Evolutionary conservation across 1,140 invertebrate genomes (phyloP).

Genomic region (Pristionchus pacificus): DNA sequence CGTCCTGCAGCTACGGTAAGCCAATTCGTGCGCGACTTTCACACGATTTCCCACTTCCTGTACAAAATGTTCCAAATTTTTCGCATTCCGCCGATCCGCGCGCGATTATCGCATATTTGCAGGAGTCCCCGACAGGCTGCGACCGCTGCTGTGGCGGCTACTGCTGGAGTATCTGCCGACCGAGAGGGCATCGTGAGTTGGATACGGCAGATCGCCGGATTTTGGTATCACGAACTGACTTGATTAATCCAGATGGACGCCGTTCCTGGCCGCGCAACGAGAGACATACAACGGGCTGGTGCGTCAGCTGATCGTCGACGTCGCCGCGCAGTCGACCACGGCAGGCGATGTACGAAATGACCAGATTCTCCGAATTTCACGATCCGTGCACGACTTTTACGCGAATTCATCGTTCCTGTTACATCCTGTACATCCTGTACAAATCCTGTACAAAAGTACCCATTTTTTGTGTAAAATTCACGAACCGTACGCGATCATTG

Average conservation of each 20-base stretch:
- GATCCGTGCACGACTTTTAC: neutral
- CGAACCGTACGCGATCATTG: constrained; percentile 14
- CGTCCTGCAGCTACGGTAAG: constrained; percentile 41
- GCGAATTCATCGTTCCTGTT: constrained; percentile 1
- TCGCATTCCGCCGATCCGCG: neutral
- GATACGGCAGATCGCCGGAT: constrained; percentile 10
- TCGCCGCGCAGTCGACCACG: constrained; percentile 7
- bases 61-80: no score
- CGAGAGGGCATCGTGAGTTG: constrained; percentile 27
- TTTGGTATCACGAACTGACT: neutral
- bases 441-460: neutral
- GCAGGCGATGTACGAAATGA: neutral
- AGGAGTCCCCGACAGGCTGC: constrained; percentile 45
- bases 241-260: constrained; percentile 31
- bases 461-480: neutral
- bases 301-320: constrained; percentile 39
- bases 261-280: constrained; percentile 32
- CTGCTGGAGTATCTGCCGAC: constrained; percentile 44
- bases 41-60: constrained; percentile 17
- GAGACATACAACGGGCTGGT: constrained; percentile 43
- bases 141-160: constrained; percentile 48
- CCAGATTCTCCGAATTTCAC: neutral
- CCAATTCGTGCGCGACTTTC: no score
- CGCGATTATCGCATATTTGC: neutral
- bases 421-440: neutral